Conservation (phyloP, 2,888 invertebrate genomes). For the Heliconius cydno region DNA sequence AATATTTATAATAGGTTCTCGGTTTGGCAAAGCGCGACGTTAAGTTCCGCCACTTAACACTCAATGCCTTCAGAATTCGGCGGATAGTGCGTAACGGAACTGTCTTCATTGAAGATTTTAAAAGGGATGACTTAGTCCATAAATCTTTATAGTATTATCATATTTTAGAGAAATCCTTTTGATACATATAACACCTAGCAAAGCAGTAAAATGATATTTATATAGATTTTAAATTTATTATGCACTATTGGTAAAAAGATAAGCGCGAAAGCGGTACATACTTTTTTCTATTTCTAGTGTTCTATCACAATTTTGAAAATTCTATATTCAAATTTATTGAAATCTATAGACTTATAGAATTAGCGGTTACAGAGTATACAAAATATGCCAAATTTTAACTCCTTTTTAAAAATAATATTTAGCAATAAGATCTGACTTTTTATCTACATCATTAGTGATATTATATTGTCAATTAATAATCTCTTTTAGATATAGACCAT, state of each 20-base stretch:
- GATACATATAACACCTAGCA: not conserved
- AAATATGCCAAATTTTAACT: not conserved
- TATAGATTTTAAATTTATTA: not conserved
- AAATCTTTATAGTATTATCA: no score
- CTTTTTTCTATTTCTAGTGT: not conserved
- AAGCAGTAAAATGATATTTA: not conserved
- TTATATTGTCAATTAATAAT: slow-evolving; percentile 17
- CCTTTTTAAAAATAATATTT: slow-evolving; percentile 3
- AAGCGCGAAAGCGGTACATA: not conserved
- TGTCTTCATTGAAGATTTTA: no score
- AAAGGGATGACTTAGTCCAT: no score
- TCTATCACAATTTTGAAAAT: not conserved
- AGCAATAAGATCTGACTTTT: slow-evolving; percentile 16
- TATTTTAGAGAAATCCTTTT: not conserved
- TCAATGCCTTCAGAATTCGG: no score
- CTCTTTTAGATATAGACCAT: slow-evolving; percentile 5
- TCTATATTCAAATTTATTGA: slow-evolving; percentile 1
- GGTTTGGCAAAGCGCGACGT: no score
- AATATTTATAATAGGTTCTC: no score
- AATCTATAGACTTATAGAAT: slow-evolving; percentile 2
- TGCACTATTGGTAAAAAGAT: not conserved
- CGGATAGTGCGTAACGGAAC: no score
- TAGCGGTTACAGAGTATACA: not conserved
- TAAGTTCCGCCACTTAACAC: no score
- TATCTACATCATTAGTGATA: slow-evolving; percentile 17